Conservation (phyloP, 1,140 invertebrate genomes). For the Scaptomyza pallida region DNA sequence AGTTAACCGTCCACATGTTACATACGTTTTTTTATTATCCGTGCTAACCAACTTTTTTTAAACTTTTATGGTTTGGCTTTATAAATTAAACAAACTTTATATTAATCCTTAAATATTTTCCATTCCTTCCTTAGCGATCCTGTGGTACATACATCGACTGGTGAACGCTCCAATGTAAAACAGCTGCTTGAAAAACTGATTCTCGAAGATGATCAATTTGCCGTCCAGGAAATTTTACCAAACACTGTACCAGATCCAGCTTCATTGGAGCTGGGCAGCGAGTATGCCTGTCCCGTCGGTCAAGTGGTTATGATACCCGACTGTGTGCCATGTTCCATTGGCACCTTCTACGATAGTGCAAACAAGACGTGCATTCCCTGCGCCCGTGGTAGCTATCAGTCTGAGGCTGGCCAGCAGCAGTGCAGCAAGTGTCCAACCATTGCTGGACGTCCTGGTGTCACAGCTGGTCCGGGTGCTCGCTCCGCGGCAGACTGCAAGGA, state of each 20-base stretch:
- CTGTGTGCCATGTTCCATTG: constrained; percentile 97
- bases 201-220: constrained; percentile 95
- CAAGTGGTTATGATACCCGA: constrained; percentile 96
- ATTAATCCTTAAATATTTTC: constrained; percentile 16
- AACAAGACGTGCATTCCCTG: constrained; percentile 93
- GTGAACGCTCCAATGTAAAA: constrained; percentile 93
- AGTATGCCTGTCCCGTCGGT: constrained; percentile 96
- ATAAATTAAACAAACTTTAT: not conserved
- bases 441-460: constrained; percentile 93
- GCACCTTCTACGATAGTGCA: constrained; percentile 92
- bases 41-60: constrained; percentile 46
- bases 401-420: constrained; percentile 94
- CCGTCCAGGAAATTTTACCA: constrained; percentile 95
- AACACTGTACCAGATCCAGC: constrained; percentile 97
- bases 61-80: not conserved
- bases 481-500: constrained; percentile 96
- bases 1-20: constrained; percentile 44
- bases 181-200: constrained; percentile 93
- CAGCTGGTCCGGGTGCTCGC: constrained; percentile 92
- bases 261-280: constrained; percentile 92
- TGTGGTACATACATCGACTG: constrained; percentile 92
- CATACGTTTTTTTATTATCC: constrained; percentile 29
- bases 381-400: constrained; percentile 96
- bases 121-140: constrained; percentile 89
- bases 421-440: constrained; percentile 95